A percentile compares a stretch with the other conserved stretches of the same genome.
These are phyloP conservation scores for Venustoraphidia nigricollis DNA, from an alignment of 2,888 invertebrate genomes.

Conservation along the genomic window DNA sequence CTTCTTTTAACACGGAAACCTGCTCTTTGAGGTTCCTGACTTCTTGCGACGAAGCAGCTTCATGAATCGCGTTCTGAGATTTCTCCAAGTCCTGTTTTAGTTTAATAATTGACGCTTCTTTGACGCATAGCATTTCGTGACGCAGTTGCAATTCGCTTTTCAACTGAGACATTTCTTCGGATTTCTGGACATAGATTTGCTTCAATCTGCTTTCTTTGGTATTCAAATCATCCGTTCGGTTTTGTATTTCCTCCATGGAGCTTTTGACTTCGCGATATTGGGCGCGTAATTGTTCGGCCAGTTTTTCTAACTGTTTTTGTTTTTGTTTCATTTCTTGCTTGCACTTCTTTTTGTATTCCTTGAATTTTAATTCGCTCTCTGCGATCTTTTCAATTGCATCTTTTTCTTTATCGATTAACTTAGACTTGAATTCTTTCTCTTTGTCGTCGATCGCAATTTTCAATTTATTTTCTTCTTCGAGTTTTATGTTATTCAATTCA, in stretches of 20 bases:
- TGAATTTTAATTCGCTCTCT: constrained; percentile 12
- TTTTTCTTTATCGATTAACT: constrained; percentile 11
- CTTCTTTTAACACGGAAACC: neutral
- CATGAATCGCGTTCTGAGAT: neutral
- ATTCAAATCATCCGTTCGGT: neutral
- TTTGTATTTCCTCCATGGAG: neutral
- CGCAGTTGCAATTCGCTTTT: neutral
- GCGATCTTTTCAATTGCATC: constrained; percentile 15
- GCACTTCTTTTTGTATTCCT: constrained; percentile 10
- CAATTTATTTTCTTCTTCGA: constrained; percentile 8
- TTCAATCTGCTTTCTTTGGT: neutral
- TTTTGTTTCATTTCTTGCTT: constrained; percentile 6
- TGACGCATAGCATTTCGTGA: neutral
- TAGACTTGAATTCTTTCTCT: constrained; percentile 12
- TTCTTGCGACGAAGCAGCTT: neutral
- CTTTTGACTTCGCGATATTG: neutral
- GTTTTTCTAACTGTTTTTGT: constrained; percentile 5
- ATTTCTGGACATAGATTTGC: constrained; percentile 1
- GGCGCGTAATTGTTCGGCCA: constrained; percentile 8
- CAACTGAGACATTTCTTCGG: constrained; percentile 4
- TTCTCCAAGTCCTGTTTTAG: neutral
- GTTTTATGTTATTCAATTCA: constrained; percentile 6
- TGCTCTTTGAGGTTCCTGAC: neutral
- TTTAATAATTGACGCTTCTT: neutral
- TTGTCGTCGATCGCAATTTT: constrained; percentile 8